phyloP scores from a whole-genome alignment of 2,888 invertebrate species.

The Lasioglossum marginatum region DNA sequence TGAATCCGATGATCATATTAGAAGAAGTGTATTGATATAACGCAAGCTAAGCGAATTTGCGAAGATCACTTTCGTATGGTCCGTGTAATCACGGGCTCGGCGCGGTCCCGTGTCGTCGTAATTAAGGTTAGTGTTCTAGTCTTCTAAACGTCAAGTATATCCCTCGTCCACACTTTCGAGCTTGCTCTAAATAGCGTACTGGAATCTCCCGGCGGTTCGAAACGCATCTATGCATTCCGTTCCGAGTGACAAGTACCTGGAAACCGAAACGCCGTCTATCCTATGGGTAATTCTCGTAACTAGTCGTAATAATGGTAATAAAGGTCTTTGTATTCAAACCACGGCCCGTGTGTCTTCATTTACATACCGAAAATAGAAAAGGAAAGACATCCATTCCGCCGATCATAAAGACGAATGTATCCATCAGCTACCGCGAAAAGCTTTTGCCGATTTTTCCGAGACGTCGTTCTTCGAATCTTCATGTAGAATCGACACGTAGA shows the following conservation, averaged over 20 bases:
- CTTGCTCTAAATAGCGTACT: slow-evolving; percentile 67
- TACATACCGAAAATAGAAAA: slow-evolving; percentile 20
- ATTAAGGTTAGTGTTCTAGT: slow-evolving; percentile 52
- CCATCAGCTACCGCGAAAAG: not conserved
- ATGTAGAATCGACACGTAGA: too few species aligned
- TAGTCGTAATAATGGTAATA: slow-evolving; percentile 51
- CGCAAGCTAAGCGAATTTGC: slow-evolving; percentile 8
- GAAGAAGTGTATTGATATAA: not conserved
- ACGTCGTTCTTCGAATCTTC: not conserved
- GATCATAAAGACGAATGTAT: not conserved
- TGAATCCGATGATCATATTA: not conserved
- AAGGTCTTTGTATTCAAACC: slow-evolving; percentile 38
- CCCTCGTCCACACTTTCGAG: slow-evolving; percentile 60
- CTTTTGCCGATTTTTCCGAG: not conserved
- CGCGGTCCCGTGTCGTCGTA: slow-evolving; percentile 36
- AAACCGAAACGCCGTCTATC: slow-evolving; percentile 61
- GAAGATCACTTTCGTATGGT: slow-evolving; percentile 32
- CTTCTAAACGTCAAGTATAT: slow-evolving; percentile 57
- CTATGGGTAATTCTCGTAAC: slow-evolving; percentile 48
- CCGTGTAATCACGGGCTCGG: slow-evolving; percentile 22
- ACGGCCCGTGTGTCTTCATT: slow-evolving; percentile 19
- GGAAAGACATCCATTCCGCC: not conserved
- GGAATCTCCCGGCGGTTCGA: slow-evolving; percentile 64
- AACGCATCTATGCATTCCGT: slow-evolving; percentile 68
- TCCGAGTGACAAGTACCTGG: slow-evolving; percentile 70